Conservation (phyloP, 2,888 invertebrate genomes). For the Oithona nana region DNA sequence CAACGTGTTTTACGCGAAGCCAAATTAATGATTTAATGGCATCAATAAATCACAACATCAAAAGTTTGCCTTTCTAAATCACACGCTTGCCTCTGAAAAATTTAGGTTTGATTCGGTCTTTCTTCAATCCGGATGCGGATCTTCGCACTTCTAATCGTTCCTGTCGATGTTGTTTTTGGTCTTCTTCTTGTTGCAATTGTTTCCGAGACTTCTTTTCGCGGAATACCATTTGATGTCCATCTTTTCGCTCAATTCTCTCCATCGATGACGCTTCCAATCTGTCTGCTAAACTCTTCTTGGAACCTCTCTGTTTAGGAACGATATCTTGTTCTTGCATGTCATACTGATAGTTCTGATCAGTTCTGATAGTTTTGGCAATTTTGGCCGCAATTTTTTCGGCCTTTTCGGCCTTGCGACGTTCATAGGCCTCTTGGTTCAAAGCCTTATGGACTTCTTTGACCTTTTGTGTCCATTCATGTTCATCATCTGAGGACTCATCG, state of each 20-base stretch:
- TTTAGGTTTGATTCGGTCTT: neutral
- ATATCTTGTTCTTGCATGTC: conserved; percentile 31
- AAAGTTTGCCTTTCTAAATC: too few relatives aligned
- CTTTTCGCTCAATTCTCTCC: conserved; percentile 34
- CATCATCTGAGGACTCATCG: conserved; percentile 51
- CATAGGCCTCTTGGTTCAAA: conserved; percentile 37
- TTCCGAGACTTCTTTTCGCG: conserved; percentile 16
- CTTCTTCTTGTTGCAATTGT: conserved; percentile 20
- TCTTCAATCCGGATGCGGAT: conserved; percentile 25
- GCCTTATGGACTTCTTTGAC: conserved; percentile 52
- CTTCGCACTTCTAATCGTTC: conserved; percentile 28
- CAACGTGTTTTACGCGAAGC: too few relatives aligned
- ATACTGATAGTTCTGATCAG: conserved; percentile 41
- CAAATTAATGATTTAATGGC: too few relatives aligned
- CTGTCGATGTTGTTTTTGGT: conserved; percentile 24
- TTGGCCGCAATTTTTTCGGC: neutral
- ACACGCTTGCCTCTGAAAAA: neutral
- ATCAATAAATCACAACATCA: too few relatives aligned
- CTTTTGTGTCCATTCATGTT: conserved; percentile 56
- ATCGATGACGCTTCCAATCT: conserved; percentile 31
- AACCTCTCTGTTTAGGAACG: neutral
- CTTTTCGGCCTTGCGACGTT: conserved; percentile 18
- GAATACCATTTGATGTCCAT: conserved; percentile 21
- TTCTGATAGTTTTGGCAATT: conserved; percentile 22
- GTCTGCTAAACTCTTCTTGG: conserved; percentile 17